Evolutionary conservation across 2,113 vertebrate genomes (phyloP), one percentile per base, ranked within the genome.

Genomic region (Platanista minor): DNA sequence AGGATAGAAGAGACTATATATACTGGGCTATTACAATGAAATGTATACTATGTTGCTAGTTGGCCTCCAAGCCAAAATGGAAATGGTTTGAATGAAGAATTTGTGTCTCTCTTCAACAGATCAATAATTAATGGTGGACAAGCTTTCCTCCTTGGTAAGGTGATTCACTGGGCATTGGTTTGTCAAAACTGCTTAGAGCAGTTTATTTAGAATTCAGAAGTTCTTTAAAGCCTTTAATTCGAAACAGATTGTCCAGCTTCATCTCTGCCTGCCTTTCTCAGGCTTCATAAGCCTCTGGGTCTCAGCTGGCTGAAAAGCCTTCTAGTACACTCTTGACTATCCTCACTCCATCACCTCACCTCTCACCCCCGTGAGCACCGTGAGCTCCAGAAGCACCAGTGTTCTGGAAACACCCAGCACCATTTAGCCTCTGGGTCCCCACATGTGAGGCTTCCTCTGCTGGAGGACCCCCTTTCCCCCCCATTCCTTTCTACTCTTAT

Each of bases 1-100:
- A 82, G n/a, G 36, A 25, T 17, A 49, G 46, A 52, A 61, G 13
- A 96, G 33, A 78, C 7, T 74, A 18, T 39, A 20, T 14, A 67
- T 41, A 15, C 13, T 52, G 31, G 3, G 6, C 78, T 85, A 57
- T 77, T 93, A 93, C 81, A 69, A 62, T 39, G 11, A 88, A 91
- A 91, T 69, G 31, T 23, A 67, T 57, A 78, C 72, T 87, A 2
- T 6, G 4, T 33, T 86, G 25, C 25, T 82, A 33, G 46, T 5
- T 85, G 71, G 15, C 36, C 39, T 90, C 33, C 66, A 93, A 49
- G 41, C 39, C 66, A 57, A 92, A 71, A 61, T 54, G 25, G 75
- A 87, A 94, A 91, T 91, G 61, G 23, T 81, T 80, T 84, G 43
- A 88, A 90, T 95, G 80, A 96, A 90, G 33, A 87, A 78, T 90